Evolutionary conservation across 2,888 invertebrate genomes (phyloP).

Genomic region (Hirtodrosophila alboralis): DNA sequence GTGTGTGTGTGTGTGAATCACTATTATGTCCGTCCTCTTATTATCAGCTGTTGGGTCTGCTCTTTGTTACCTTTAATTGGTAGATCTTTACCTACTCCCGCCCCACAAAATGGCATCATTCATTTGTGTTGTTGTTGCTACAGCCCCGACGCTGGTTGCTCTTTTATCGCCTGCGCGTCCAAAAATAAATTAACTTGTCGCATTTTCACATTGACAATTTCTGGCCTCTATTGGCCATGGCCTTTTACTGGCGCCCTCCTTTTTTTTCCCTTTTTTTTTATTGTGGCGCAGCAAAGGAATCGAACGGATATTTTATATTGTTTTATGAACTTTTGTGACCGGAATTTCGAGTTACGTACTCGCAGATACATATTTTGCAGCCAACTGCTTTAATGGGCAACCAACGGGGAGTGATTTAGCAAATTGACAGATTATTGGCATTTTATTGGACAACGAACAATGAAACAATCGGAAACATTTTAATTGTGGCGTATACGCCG

Average conservation of each 20-base stretch:
- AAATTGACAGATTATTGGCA: conserved; percentile 75
- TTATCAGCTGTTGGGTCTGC: conserved; percentile 49
- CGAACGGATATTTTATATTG: conserved; percentile 66
- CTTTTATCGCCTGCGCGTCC: conserved; percentile 55
- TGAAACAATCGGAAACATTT: conserved; percentile 33
- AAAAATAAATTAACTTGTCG: conserved; percentile 75
- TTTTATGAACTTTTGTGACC: conserved; percentile 66
- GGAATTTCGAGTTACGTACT: conserved; percentile 36
- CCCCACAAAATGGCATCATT: neutral
- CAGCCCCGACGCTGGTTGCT: conserved; percentile 23
- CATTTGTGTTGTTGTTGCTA: conserved; percentile 40
- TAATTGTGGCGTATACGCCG: conserved; percentile 47
- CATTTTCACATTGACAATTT: conserved; percentile 69
- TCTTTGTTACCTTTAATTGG: conserved; percentile 78
- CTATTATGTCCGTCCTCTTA: conserved; percentile 49
- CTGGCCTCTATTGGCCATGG: conserved; percentile 54
- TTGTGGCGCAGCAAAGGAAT: conserved; percentile 33
- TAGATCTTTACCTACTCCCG: conserved; percentile 36
- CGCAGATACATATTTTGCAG: conserved; percentile 21
- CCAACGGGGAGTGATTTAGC: conserved; percentile 72
- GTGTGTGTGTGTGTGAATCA: conserved; percentile 10
- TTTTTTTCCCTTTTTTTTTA: too few species aligned
- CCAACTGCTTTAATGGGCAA: conserved; percentile 49
- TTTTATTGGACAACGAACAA: conserved; percentile 55
- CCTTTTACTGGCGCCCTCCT: conserved; percentile 43